Percentiles rank a stretch among this genome's conserved stretches.
Conservation (phyloP, 2,113 vertebrate species). For the Delphinus delphis region DNA sequence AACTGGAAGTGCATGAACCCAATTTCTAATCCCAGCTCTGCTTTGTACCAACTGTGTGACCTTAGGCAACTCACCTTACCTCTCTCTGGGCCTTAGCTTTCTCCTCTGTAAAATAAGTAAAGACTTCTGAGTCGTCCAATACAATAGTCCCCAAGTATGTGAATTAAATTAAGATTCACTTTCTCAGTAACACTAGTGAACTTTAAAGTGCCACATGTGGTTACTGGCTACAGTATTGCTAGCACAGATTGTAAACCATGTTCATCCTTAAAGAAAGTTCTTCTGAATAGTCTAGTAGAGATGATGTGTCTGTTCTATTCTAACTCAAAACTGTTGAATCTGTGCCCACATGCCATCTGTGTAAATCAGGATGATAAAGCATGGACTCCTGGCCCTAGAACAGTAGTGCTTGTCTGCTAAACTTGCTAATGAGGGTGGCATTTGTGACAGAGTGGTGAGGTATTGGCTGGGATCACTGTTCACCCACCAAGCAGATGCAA, state of each 20-base stretch:
- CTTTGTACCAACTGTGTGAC: not conserved
- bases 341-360: slow-evolving; percentile 62
- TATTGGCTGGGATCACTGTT: not conserved
- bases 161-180: not conserved
- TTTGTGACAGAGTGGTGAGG: slow-evolving; percentile 18
- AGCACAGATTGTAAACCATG: not conserved
- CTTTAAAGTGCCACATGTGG: not conserved
- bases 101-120: not conserved
- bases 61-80: not conserved
- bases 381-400: slow-evolving; percentile 44
- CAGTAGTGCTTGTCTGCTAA: slow-evolving; percentile 26
- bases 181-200: not conserved
- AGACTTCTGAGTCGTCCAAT: not conserved
- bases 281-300: not conserved
- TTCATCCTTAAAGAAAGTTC: not conserved
- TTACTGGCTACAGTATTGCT: not conserved
- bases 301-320: not conserved
- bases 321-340: slow-evolving; percentile 22
- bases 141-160: too few species aligned
- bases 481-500: slow-evolving; percentile 60
- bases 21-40: not conserved
- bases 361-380: slow-evolving; percentile 20
- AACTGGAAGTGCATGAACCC: not conserved
- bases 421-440: slow-evolving; percentile 31
- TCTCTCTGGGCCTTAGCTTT: not conserved